Conservation (phyloP, 1,140 invertebrate genomes). For the Nebria ingens region DNA sequence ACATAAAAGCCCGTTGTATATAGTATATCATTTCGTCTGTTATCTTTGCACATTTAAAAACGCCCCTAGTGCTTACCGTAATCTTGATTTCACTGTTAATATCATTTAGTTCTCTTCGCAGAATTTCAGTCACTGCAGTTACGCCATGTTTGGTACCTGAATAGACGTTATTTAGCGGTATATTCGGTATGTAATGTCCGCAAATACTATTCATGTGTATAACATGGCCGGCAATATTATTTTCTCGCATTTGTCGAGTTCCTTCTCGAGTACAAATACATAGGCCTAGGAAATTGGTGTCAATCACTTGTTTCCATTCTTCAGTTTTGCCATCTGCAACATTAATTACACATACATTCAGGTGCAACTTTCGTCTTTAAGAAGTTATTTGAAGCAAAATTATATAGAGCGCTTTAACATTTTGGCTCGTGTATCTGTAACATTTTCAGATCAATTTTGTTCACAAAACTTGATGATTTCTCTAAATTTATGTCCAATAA, state of each 20-base stretch:
- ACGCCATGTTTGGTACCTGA: constrained; percentile 43
- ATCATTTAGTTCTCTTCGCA: constrained; percentile 39
- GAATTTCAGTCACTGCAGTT: constrained; percentile 40
- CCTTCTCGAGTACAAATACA: constrained; percentile 52
- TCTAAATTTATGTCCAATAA: too few relatives aligned
- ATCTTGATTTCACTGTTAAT: constrained; percentile 33
- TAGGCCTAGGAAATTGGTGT: constrained; percentile 61
- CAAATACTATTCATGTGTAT: constrained; percentile 49
- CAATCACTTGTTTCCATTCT: constrained; percentile 40
- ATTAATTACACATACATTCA: constrained; percentile 44
- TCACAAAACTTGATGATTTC: too few relatives aligned
- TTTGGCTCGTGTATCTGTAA: too few relatives aligned
- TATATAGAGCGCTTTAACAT: too few relatives aligned
- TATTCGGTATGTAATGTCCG: constrained; percentile 25
- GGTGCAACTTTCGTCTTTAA: too few relatives aligned
- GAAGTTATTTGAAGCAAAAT: too few relatives aligned
- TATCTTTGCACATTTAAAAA: constrained; percentile 44
- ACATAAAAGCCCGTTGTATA: constrained; percentile 6
- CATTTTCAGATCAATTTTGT: too few relatives aligned
- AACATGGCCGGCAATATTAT: constrained; percentile 52
- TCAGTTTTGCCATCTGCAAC: constrained; percentile 28
- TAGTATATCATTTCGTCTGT: neutral
- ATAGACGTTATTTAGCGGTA: constrained; percentile 33
- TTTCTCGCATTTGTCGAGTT: constrained; percentile 45
- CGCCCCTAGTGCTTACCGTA: constrained; percentile 35